Evolutionary conservation across 1,140 invertebrate species (phyloP), one percentile per base, ranked within the genome.

Genomic region (Arctopsyche grandis): DNA sequence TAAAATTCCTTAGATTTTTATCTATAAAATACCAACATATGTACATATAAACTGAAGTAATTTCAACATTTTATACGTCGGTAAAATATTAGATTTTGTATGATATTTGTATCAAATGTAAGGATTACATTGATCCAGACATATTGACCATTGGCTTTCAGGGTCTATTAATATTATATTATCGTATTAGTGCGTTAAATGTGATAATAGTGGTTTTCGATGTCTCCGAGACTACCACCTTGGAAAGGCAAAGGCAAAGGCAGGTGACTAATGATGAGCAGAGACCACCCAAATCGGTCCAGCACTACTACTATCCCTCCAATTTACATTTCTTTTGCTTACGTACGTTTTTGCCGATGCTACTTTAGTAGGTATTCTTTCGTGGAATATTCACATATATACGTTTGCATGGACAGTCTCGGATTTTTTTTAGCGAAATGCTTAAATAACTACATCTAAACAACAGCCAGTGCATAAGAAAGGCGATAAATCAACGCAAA

Each of bases 271-370:
- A 74, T 74, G 48, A 74, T 46, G 43, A 58, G 46, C 4, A 74
- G n/a, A 74, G 71, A 74, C 71, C 71, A 74, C 71, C 71, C 71
- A 74, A 74, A 52, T 58, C 22, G 71, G 5, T 38, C 63, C 21
- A 26, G 24, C 14, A 66, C 63, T 29, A 26, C 24, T 29, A 66
- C 21, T 14, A 16, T 52, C 10, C 63, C 63, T 22, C 10, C 21
- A 10, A 22, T 24, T 26, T 26, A 14, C 12, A 24, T 10, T 66
- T 26, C 24, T 26, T 66, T 66, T 26, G 22, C 24, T 66, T 29
- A 52, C 24, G 63, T 29, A 26, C 60, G 43, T 46, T 48, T 71
- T 71, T 71, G 69, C 69, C 5, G 63, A 24, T 14, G 48, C 63
- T 60, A 60, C 56, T 60, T 60, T 16, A 19, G 56, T 60, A 38